These are phyloP conservation scores for Patella pellucida DNA, from an alignment of 2,888 invertebrate species.

Conservation along the genomic window DNA sequence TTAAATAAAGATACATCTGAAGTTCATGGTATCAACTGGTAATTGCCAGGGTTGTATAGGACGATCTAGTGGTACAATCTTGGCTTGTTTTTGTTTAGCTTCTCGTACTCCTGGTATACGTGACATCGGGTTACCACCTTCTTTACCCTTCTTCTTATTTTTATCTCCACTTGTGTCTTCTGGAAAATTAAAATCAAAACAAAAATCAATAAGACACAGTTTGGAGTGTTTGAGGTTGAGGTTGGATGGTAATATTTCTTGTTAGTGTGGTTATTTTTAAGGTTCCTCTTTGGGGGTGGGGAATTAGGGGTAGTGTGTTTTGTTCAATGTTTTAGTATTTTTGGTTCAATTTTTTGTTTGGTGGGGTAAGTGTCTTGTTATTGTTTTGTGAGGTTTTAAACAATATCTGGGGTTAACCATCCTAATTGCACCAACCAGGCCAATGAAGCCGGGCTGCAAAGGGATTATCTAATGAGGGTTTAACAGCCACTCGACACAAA, in stretches of 20 bases:
- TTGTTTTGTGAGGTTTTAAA: too few species aligned
- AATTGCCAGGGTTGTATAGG: conserved; percentile 55
- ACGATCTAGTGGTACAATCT: conserved; percentile 66
- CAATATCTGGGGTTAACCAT: too few species aligned
- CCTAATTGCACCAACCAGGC: too few species aligned
- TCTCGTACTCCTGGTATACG: conserved; percentile 66
- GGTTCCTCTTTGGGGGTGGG: not conserved
- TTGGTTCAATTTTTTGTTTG: too few species aligned
- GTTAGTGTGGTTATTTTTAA: too few species aligned
- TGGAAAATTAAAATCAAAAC: conserved; percentile 10
- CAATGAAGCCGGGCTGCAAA: too few species aligned
- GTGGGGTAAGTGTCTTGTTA: too few species aligned
- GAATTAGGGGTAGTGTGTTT: too few species aligned
- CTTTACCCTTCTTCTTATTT: conserved; percentile 53
- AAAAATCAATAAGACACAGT: not conserved
- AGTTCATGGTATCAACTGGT: conserved; percentile 64
- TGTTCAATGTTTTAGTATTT: too few species aligned
- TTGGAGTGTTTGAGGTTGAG: not conserved
- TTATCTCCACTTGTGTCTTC: conserved; percentile 35
- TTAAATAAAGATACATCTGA: conserved; percentile 67
- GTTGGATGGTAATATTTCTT: not conserved
- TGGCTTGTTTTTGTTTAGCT: conserved; percentile 65
- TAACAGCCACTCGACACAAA: too few species aligned
- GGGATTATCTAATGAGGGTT: too few species aligned
- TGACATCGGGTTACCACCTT: conserved; percentile 54